Evolutionary conservation across 2,113 vertebrate genomes (phyloP).

Genomic region (Myotis davidii): DNA sequence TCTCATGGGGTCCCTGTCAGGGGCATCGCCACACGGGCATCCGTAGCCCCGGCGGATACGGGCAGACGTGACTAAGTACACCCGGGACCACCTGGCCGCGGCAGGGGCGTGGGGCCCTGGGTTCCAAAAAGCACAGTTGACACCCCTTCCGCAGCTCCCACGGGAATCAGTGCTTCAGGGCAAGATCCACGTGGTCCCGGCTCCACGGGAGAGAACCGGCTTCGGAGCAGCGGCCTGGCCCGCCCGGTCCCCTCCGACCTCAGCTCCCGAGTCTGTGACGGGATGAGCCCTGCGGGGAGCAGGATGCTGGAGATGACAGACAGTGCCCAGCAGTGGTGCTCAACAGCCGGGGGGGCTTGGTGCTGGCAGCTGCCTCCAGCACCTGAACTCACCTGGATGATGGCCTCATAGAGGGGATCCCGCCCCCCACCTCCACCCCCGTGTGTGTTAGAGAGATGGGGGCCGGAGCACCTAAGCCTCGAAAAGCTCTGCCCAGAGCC

Average conservation of each 20-base stretch:
- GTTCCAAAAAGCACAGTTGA: not conserved
- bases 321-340: rapidly evolving
- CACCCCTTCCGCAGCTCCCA: rapidly evolving
- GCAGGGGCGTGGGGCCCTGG: not conserved
- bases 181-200: rapidly evolving
- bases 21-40: not conserved
- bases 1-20: rapidly evolving
- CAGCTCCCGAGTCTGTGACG: too few relatives aligned
- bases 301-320: too few relatives aligned
- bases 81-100: too few relatives aligned
- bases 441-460: not conserved
- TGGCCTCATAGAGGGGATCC: not conserved
- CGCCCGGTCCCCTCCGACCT: not conserved
- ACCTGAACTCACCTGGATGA: not conserved
- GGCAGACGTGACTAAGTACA: not conserved
- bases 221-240: not conserved
- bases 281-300: not conserved
- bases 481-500: not conserved
- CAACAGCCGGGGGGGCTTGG: not conserved
- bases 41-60: not conserved
- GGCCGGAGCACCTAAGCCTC: not conserved
- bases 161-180: rapidly evolving
- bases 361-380: not conserved
- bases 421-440: rapidly evolving
- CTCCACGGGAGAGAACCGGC: not conserved